phyloP scores from a whole-genome alignment of 2,888 invertebrate genomes.

The Cryptops parisi region DNA sequence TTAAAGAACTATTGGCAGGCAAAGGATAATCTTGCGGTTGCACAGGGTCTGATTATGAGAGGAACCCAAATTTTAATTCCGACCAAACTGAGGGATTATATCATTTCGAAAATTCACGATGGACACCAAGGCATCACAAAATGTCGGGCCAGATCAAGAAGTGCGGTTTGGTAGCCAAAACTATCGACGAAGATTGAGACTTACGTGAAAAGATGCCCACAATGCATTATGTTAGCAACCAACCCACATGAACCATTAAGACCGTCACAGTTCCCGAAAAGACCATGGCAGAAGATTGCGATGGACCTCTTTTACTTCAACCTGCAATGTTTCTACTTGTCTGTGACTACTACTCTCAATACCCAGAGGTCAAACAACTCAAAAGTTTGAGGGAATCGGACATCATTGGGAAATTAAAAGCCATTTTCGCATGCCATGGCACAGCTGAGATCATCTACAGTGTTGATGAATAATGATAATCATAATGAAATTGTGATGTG shows the following conservation, averaged over 20 bases:
- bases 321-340: too few relatives aligned
- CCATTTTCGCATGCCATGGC: too few relatives aligned
- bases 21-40: neutral
- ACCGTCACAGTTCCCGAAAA: constrained; percentile 18
- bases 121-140: neutral
- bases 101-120: neutral
- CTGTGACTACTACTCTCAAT: too few relatives aligned
- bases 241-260: constrained; percentile 19
- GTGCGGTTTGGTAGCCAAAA: neutral
- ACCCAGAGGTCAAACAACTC: too few relatives aligned
- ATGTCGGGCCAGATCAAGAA: neutral
- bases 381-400: too few relatives aligned
- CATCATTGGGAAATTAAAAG: too few relatives aligned
- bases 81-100: neutral
- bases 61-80: neutral
- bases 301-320: constrained; percentile 21
- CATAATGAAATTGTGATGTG: too few relatives aligned
- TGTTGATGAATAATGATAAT: too few relatives aligned
- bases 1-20: neutral
- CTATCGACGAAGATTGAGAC: constrained; percentile 6
- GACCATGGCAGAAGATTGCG: constrained; percentile 22
- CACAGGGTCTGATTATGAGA: neutral
- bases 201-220: constrained; percentile 15
- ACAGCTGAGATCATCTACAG: too few relatives aligned
- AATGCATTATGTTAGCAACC: neutral